These are phyloP conservation scores for Menidia menidia DNA, from an alignment of 2,797 vertebrate genomes.

Conservation along the genomic window DNA sequence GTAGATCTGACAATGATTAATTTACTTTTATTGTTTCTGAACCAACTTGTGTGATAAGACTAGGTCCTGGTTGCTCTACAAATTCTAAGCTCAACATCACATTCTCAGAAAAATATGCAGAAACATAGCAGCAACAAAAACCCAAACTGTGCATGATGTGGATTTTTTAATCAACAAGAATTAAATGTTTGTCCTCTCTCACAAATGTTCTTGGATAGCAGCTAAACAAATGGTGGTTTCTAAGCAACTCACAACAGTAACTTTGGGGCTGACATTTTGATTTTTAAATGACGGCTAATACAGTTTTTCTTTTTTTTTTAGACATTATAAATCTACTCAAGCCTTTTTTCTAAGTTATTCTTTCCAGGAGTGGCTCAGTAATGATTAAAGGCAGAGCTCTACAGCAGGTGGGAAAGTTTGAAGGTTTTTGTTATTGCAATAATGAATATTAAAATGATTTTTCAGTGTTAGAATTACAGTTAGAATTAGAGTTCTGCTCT, in stretches of 20 bases:
- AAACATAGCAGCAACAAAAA: conserved; percentile 49
- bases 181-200: conserved; percentile 33
- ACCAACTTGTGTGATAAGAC: conserved; percentile 23
- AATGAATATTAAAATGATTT: conserved; percentile 63
- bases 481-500: neutral
- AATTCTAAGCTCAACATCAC: conserved; percentile 17
- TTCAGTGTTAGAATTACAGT: conserved; percentile 36
- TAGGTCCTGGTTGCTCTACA: conserved; percentile 15
- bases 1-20: conserved; percentile 40
- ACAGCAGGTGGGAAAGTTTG: conserved; percentile 9
- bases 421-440: conserved; percentile 24
- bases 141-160: conserved; percentile 17
- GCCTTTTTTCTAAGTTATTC: conserved; percentile 23
- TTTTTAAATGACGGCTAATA: conserved; percentile 45
- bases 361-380: conserved; percentile 27
- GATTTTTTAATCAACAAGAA: conserved; percentile 53
- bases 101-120: neutral
- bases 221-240: conserved; percentile 61
- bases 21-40: conserved; percentile 29
- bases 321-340: conserved; percentile 31
- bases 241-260: conserved; percentile 48
- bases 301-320: conserved; percentile 31
- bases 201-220: conserved; percentile 50
- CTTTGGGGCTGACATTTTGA: conserved; percentile 35
- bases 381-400: conserved; percentile 20